Conservation (phyloP, 2,113 vertebrate species). For the Elephas maximus region DNA sequence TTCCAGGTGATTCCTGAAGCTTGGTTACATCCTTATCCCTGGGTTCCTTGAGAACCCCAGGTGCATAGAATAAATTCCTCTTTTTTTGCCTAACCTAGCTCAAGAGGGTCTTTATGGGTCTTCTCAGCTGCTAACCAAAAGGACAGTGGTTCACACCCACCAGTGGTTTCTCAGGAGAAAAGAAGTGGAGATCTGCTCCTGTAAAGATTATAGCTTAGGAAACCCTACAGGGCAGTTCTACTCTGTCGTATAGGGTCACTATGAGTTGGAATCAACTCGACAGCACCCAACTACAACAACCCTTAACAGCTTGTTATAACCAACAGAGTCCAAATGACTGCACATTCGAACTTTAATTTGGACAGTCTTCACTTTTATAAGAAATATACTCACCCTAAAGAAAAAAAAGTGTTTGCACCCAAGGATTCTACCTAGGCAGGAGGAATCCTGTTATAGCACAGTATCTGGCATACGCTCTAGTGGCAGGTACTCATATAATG, state of each 20-base stretch:
- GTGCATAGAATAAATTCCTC: slow-evolving; percentile 24
- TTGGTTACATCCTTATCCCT: neutral
- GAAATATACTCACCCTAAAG: neutral
- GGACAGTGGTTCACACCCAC: neutral
- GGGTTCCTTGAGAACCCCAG: neutral
- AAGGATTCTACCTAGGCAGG: neutral
- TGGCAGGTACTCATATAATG: neutral
- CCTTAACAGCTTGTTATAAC: neutral
- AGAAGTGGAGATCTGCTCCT: too few relatives aligned
- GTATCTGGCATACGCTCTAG: neutral
- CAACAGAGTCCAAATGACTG: neutral
- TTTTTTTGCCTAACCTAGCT: slow-evolving; percentile 29
- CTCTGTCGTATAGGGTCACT: neutral
- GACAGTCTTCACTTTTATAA: slow-evolving; percentile 48
- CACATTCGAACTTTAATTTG: neutral
- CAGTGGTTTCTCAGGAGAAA: neutral
- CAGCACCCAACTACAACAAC: neutral
- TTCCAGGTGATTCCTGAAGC: neutral
- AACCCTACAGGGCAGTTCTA: too few relatives aligned
- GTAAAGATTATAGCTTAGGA: too few relatives aligned
- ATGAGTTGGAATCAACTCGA: neutral
- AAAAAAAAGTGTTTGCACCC: neutral
- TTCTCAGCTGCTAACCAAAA: neutral
- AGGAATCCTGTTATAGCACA: neutral
- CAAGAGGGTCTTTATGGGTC: neutral